Percentiles rank a stretch among this genome's conserved stretches.
phyloP scores from a whole-genome alignment of 2,888 invertebrate genomes.

The Odontomyia ornata region DNA sequence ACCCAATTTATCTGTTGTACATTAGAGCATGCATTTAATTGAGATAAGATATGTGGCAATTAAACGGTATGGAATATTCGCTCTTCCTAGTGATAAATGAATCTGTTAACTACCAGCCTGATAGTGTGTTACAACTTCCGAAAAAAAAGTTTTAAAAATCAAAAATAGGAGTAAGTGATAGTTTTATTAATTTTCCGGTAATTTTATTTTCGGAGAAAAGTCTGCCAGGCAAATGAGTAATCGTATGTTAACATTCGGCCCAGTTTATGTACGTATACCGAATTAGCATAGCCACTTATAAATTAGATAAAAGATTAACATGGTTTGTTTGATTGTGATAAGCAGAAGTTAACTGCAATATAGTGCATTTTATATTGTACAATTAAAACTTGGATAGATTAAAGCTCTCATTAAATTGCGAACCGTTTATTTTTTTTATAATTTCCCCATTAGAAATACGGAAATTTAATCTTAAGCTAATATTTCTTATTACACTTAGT shows the following conservation, averaged over 20 bases:
- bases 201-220: background rate
- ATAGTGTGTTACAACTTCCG: background rate
- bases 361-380: too few relatives aligned
- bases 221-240: background rate
- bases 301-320: too few relatives aligned
- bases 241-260: constrained; percentile 13
- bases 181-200: background rate
- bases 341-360: too few relatives aligned
- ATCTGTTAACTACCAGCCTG: background rate
- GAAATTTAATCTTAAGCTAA: too few relatives aligned
- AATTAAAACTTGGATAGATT: too few relatives aligned
- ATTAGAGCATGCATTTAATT: background rate
- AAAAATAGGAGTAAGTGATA: background rate
- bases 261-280: constrained; percentile 8
- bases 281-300: too few relatives aligned
- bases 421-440: too few relatives aligned
- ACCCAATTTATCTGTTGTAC: constrained; percentile 14
- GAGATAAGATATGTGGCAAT: constrained; percentile 13
- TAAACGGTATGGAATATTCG: background rate
- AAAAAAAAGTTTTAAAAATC: background rate
- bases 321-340: too few relatives aligned
- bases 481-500: too few relatives aligned
- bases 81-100: constrained; percentile 20
- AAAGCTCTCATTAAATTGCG: too few relatives aligned
- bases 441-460: too few relatives aligned